Base-by-base conservation (phyloP, 1,140 invertebrate species). In the Diabrotica undecimpunctata region DNA sequence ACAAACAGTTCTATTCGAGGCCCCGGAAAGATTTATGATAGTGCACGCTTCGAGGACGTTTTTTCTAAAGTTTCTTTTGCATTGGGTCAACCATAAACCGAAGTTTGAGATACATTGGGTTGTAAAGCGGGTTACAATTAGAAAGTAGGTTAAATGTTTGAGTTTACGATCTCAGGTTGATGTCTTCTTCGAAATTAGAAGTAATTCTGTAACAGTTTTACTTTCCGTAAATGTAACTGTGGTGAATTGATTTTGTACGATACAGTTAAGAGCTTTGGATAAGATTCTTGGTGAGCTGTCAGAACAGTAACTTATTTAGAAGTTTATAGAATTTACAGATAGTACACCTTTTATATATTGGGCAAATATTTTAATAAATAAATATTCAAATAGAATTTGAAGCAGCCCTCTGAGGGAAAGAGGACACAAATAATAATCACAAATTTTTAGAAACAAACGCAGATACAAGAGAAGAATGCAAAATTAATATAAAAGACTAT, bases 31-130 rank as follows among this genome's bases (percentile, higher is more conserved):
- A 74, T 74, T 74, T 74, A 74, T 72, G 62, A 59, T 63, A 11
- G 41, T 52, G 53, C 70, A 71, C 70, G 67, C 66, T 68, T 69
- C 62, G 25, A 52, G 62, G 65, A 61, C 63, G 62, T 51, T 25
- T 59, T 61, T 58, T 54, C 25, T 14, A 58, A 60, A 63, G 60
- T 61, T 63, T 73, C 66, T 73, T 65, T 66, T 68, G 71, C 68
- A 72, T 66, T 72, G 61, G 70, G 72, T 74, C 70, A 72, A 72
- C 68, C 72, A 72, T 74, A 74, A 74, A 74, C 69, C 70, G 56
- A 72, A 69, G 69, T 74, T 74, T 71, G 57, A 69, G 69, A 69
- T 70, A 72, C 54, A 66, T 68, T 73, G 68, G 68, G 57, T 70
- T 53, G 65, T 68, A 67, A 65, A 66, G 36, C 70, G 39, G 61